phyloP scores from a whole-genome alignment of 2,797 vertebrate genomes.

The Tapera naevia region DNA sequence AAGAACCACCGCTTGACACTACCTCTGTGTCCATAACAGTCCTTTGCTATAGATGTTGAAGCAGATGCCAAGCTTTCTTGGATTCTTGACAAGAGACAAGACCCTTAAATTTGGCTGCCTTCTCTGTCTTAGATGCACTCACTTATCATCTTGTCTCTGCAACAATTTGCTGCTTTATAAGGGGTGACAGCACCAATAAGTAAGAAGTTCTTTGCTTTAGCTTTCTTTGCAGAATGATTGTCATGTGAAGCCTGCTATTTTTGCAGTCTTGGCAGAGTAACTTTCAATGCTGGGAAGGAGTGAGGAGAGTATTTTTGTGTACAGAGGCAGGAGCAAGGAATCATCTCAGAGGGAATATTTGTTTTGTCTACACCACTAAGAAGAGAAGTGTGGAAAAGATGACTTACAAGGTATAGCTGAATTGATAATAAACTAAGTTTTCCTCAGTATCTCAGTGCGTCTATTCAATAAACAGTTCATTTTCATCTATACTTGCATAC shows the following conservation, averaged over 20 bases:
- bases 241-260: not conserved
- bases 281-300: not conserved
- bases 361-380: not conserved
- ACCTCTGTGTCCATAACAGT: not conserved
- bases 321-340: not conserved
- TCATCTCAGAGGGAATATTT: not conserved
- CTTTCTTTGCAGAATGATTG: not conserved
- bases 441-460: not conserved
- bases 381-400: not conserved
- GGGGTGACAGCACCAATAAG: not conserved
- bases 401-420: not conserved
- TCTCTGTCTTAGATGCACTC: not conserved
- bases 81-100: not conserved
- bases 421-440: not conserved
- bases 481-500: not conserved
- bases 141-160: constrained; percentile 1
- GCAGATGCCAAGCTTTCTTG: not conserved
- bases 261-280: not conserved
- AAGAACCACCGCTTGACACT: not conserved
- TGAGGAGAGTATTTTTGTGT: not conserved
- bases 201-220: not conserved
- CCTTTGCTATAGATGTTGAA: not conserved
- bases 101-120: not conserved
- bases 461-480: not conserved
- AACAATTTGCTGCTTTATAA: constrained; percentile 11